Conservation (phyloP, 2,113 vertebrate species). For the Actenoides hombroni region DNA sequence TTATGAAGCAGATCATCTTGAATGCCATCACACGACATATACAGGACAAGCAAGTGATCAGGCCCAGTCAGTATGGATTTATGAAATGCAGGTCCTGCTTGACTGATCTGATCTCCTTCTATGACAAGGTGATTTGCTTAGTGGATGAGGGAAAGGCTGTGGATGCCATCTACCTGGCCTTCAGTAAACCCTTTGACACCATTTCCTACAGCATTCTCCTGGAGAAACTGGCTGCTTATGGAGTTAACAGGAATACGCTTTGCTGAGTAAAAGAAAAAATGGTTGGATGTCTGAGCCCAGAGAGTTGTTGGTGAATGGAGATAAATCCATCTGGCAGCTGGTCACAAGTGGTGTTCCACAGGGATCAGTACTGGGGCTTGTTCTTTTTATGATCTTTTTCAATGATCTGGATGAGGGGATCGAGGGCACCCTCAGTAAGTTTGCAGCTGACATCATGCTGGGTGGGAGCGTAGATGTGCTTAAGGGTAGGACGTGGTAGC, state of each 20-base stretch:
- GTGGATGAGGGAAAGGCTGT: neutral
- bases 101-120: neutral
- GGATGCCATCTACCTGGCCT: neutral
- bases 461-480: neutral
- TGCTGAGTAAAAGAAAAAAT: too few species aligned
- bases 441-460: neutral
- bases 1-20: neutral
- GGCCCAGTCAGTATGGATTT: neutral
- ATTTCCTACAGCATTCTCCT: too few species aligned
- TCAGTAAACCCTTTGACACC: too few species aligned
- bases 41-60: neutral
- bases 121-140: neutral
- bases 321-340: neutral
- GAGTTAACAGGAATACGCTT: too few species aligned
- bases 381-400: neutral
- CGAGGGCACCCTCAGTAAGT: rapidly evolving
- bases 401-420: neutral
- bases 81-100: neutral
- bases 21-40: neutral
- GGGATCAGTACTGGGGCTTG: neutral
- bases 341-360: neutral
- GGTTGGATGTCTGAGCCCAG: too few species aligned
- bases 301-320: neutral
- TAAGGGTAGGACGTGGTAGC: neutral
- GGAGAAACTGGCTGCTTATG: too few species aligned